A percentile compares a stretch with the other conserved stretches of the same genome.
These are phyloP conservation scores for Gryllus bimaculatus DNA, from an alignment of 1,140 invertebrate species.

Conservation along the genomic window DNA sequence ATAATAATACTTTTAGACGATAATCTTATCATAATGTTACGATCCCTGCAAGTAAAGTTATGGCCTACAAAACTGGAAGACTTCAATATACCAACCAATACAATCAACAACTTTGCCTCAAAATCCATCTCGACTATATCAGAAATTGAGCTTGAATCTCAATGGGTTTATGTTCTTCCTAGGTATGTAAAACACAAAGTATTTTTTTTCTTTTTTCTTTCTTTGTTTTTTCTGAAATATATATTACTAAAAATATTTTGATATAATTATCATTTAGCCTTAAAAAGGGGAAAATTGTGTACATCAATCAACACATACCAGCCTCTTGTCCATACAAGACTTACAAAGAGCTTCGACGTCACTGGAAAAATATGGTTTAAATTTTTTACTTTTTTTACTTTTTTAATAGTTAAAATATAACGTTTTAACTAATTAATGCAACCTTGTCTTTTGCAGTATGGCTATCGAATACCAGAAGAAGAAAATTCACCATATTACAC, in stretches of 20 bases:
- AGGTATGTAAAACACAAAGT: not conserved
- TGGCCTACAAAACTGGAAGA: not conserved
- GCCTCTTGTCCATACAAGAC: constrained; percentile 31
- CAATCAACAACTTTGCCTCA: not conserved
- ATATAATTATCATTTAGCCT: constrained; percentile 31
- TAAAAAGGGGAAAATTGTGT: constrained; percentile 35
- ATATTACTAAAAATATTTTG: constrained; percentile 10
- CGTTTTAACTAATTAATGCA: no score
- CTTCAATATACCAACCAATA: not conserved
- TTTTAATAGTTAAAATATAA: not conserved
- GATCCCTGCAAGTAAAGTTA: not conserved
- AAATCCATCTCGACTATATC: not conserved
- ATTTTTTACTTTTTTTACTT: not conserved
- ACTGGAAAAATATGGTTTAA: constrained; percentile 42
- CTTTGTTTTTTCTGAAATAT: not conserved
- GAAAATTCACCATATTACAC: not conserved
- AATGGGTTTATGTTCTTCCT: not conserved
- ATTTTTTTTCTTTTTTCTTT: not conserved
- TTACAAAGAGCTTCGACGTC: constrained; percentile 39
- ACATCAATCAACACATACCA: constrained; percentile 31
- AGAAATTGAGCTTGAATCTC: not conserved
- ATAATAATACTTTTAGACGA: not conserved
- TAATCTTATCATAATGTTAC: not conserved
- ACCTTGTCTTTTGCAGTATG: not conserved
- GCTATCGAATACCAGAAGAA: not conserved